Evolutionary conservation across 2,113 vertebrate species (phyloP), one percentile per base, ranked within the genome.

Genomic region (Osmerus eperlanus): DNA sequence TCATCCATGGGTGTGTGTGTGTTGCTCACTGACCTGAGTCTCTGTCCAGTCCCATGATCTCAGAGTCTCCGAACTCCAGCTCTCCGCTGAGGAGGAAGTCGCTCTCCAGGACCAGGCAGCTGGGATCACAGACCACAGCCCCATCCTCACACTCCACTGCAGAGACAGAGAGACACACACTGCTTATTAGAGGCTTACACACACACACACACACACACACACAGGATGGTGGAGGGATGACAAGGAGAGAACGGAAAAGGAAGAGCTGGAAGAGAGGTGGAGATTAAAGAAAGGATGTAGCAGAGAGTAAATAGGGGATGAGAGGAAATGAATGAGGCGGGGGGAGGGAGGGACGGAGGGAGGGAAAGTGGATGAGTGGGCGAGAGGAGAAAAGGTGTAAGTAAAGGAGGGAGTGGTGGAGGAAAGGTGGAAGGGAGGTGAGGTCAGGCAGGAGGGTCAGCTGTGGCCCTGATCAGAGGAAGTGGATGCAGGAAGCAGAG

Each of bases 11-110:
- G 62, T 67, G 32, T 36, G 2, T 36, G 63, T 51, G 19, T 63
- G 25, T 29, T 14, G 7, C 16, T 66, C 2, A 72, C 87, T 77
- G 19, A 90, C 89, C 87, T 0, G 80, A 14, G 16, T 89, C 88
- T 75, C 75, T 36, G 3, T 89, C 85, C 79, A 89, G 81, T 0
- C 86, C 80, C 70, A 88, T 78, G 72, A 90, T 86, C 70, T 87
- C 86, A 0, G 88, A 76, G 78, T 87, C 87, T 65, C 72, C 86
- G 11, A 90, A 87, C 81, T 84, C 85, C 82, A 89, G 81, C 58
- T 88, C 86, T 36, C 85, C 84, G 2, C 79, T 86, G 59, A 88
- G 73, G 74, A 89, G 79, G 82, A 90, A 83, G 86, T 89, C 89
- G 9, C 82, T 86, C 47, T 89, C 88, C 84, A 89, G 62, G 3